These are phyloP conservation scores for Cichlasoma orientale DNA, from an alignment of 2,797 vertebrate genomes.

Conservation along the genomic window DNA sequence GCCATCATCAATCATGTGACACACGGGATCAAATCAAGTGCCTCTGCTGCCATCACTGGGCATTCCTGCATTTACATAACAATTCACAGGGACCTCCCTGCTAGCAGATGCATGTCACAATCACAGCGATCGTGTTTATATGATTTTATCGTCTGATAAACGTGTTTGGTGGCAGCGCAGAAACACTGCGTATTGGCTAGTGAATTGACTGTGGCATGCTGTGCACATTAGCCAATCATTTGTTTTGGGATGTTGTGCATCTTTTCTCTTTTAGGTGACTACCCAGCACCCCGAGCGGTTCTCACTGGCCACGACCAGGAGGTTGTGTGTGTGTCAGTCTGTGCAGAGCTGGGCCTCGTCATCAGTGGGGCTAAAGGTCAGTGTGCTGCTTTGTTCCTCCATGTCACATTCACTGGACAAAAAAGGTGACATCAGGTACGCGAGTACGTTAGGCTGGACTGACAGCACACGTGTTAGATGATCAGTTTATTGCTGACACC, in stretches of 20 bases:
- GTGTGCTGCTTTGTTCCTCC: conserved; percentile 37
- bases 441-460: background rate
- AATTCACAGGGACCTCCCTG: conserved; percentile 60
- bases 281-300: conserved; percentile 94
- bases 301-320: conserved; percentile 96
- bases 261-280: conserved; percentile 86
- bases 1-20: conserved; percentile 88
- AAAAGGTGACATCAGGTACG: background rate
- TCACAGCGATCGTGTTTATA: conserved; percentile 26
- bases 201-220: background rate
- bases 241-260: conserved; percentile 3
- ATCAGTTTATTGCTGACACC: background rate
- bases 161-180: background rate
- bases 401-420: background rate
- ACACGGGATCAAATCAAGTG: conserved; percentile 80
- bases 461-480: background rate
- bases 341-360: conserved; percentile 95
- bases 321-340: conserved; percentile 96
- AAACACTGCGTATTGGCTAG: background rate
- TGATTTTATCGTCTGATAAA: conserved; percentile 22
- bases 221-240: background rate
- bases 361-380: conserved; percentile 99
- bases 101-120: conserved; percentile 62
- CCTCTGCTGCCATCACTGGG: conserved; percentile 73
- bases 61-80: conserved; percentile 80